Base-by-base conservation (phyloP, 2,888 invertebrate species). In the Hydraecia micacea region DNA sequence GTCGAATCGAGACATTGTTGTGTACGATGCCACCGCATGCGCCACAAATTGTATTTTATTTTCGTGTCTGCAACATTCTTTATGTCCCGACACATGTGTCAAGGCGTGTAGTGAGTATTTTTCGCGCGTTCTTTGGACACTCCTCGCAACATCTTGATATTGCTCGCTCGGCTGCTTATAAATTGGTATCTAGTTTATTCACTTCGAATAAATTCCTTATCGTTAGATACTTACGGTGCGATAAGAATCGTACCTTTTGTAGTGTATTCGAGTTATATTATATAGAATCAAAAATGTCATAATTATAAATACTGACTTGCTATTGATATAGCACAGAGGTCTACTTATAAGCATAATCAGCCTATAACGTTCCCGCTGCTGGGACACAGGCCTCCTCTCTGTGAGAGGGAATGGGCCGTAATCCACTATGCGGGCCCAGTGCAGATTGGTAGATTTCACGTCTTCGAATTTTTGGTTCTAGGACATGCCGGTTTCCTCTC, bases 41-140 rank as follows among this genome's bases (percentile, higher is more conserved):
- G 73, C 65, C 32, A 80, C 78, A 88, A 87, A 87, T 87, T 87
- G 70, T 81, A 69, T 78, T 88, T 79, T 86, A 86, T 87, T 88
- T 79, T 81, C 75, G 39, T 73, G 74, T 87, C 74, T 78, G 66
- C 63, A 76, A 78, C 87, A 77, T 87, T 81, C 74, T 89, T 79
- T 85, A 87, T 67, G 68, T 79, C 72, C 39, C 52, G 68, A 73
- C 84, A 75, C 62, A 67, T 87, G 69, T 88, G 77, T 74, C 69
- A 60, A 32, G 58, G 62, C 71, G 36, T 68, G 62, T 75, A 75
- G 74, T 28, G 58, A 65, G 74, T 81, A 86, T 80, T 84, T 88
- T 80, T 78, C 87, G 66, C 62, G 76, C 63, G 76, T 84, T 52
- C 62, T 66, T 72, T 65, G 81, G 86, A 74, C 73, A 80, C 67